phyloP scores from a whole-genome alignment of 2,797 vertebrate species.

The Poeciliopsis paucimaculata region DNA sequence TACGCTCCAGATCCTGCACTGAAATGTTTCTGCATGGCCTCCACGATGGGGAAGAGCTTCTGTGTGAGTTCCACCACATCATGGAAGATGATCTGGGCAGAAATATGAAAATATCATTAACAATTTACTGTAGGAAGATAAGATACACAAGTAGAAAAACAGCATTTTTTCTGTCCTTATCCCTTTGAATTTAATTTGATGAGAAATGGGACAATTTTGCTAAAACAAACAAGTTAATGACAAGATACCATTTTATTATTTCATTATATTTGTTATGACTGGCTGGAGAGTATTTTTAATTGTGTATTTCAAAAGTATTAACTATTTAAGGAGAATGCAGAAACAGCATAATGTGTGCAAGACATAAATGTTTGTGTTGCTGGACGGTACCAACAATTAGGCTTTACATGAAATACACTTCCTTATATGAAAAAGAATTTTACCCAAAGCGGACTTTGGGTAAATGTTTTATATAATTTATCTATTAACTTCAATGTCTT shows the following conservation, averaged over 20 bases:
- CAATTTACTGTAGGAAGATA: slow-evolving; percentile 28
- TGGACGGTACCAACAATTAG: background rate
- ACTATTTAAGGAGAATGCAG: background rate
- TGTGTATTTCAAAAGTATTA: background rate
- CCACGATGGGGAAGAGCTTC: slow-evolving; percentile 91
- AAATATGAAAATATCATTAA: slow-evolving; percentile 23
- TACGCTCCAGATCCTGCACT: slow-evolving; percentile 94
- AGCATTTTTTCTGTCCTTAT: slow-evolving; percentile 14
- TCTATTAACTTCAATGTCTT: background rate
- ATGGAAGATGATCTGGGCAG: slow-evolving; percentile 89
- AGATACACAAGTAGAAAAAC: slow-evolving; percentile 11
- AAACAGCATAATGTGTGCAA: background rate
- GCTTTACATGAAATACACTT: background rate
- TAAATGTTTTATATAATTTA: background rate
- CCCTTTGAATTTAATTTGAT: background rate
- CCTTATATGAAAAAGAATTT: background rate
- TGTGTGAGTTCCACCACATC: slow-evolving; percentile 87
- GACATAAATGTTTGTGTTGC: background rate
- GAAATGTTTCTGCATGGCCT: slow-evolving; percentile 98
- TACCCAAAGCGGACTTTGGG: background rate
- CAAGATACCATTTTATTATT: background rate
- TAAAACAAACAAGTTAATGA: background rate
- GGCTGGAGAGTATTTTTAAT: background rate
- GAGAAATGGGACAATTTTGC: background rate
- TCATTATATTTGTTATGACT: too few relatives aligned